phyloP scores from a whole-genome alignment of 2,888 invertebrate genomes.

The Dugesia japonica region DNA sequence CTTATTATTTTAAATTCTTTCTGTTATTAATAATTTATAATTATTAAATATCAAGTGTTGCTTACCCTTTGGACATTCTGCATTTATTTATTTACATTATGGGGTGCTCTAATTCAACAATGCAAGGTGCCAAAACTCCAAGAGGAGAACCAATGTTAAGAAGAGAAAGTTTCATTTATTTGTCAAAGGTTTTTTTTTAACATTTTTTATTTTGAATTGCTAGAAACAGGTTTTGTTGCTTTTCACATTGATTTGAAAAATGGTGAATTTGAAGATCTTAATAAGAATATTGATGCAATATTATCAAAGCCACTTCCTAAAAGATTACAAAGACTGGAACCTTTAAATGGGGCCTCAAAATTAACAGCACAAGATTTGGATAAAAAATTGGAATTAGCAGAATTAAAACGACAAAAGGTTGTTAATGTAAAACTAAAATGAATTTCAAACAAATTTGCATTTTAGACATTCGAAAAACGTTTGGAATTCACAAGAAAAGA shows the following conservation, averaged over 20 bases:
- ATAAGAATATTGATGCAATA: not conserved
- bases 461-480: not conserved
- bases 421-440: no score
- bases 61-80: no score
- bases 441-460: no score
- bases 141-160: not conserved
- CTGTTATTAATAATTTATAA: not conserved
- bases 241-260: not conserved
- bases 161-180: not conserved
- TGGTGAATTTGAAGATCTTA: not conserved
- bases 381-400: not conserved
- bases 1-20: not conserved
- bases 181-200: no score
- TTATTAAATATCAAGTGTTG: no score
- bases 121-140: not conserved
- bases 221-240: conserved; percentile 2
- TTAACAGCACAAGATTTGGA: not conserved
- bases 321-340: not conserved
- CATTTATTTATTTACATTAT: not conserved
- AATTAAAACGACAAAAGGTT: conserved; percentile 7
- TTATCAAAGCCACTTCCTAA: not conserved
- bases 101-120: not conserved
- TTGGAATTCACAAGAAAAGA: not conserved
- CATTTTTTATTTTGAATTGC: not conserved
- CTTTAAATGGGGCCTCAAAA: not conserved